phyloP scores from a whole-genome alignment of 2,888 invertebrate species.

The Plebejus anna region DNA sequence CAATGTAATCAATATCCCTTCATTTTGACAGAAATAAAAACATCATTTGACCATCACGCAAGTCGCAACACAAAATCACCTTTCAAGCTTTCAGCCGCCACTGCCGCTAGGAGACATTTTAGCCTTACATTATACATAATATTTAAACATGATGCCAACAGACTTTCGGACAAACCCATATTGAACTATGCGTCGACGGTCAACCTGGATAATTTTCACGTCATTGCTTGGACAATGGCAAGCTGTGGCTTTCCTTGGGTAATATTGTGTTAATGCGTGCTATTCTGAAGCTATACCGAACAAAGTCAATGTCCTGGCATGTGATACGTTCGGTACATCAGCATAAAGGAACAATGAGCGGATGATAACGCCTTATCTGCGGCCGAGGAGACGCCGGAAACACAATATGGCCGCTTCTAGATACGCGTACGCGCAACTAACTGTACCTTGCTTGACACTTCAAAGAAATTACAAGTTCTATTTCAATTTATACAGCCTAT shows the following conservation, averaged over 20 bases:
- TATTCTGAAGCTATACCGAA: constrained; percentile 31
- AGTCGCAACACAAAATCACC: not conserved
- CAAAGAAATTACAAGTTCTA: constrained; percentile 11
- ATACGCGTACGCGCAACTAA: constrained; percentile 33
- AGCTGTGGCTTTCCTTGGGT: not conserved
- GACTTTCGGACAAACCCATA: not conserved
- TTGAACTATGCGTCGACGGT: not conserved
- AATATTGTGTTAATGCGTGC: not conserved
- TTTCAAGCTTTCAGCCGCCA: not conserved
- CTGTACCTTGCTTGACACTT: constrained; percentile 23
- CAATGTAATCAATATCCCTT: not conserved
- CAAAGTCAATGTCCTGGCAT: constrained; percentile 61
- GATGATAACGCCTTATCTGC: constrained; percentile 76
- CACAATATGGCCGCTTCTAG: constrained; percentile 53
- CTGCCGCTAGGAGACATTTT: not conserved
- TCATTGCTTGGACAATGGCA: not conserved
- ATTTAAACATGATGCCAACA: not conserved
- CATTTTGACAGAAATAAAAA: too few species aligned
- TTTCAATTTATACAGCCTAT: not conserved
- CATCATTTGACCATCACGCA: not conserved
- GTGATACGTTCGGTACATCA: constrained; percentile 60
- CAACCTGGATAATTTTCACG: not conserved
- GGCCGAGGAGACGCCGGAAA: constrained; percentile 61
- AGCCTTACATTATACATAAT: not conserved
- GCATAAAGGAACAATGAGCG: constrained; percentile 73